A percentile compares a stretch with the other conserved stretches of the same genome.
phyloP scores from a whole-genome alignment of 1,140 invertebrate genomes.

The Trissolcus basalis region DNA sequence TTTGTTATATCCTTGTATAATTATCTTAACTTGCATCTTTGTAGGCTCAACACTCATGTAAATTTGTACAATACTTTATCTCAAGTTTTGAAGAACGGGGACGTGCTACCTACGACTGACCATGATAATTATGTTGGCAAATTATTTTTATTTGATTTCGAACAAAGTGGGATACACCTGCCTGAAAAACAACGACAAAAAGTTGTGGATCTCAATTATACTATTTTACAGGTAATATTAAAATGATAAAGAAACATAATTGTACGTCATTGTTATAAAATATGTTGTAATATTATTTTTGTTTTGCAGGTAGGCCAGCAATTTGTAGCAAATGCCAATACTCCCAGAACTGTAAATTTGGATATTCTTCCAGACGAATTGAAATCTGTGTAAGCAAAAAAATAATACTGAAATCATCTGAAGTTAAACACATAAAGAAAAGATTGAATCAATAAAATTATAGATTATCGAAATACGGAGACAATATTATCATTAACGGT shows the following conservation, averaged over 20 bases:
- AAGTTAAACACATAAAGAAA: not conserved
- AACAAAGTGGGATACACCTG: conserved; percentile 96
- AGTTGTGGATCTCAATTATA: conserved; percentile 91
- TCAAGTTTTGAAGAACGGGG: conserved; percentile 82
- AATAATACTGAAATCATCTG: conserved; percentile 5
- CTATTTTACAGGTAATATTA: conserved; percentile 77
- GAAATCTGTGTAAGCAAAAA: conserved; percentile 82
- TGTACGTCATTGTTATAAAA: not conserved
- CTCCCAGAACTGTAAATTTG: conserved; percentile 81
- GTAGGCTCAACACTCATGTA: conserved; percentile 91
- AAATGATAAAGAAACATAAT: conserved; percentile 9
- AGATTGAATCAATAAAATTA: not conserved
- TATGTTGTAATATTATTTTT: conserved; percentile 52
- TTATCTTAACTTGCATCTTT: conserved; percentile 26
- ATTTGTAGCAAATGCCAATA: conserved; percentile 87
- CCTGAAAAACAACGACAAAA: conserved; percentile 83
- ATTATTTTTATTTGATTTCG: conserved; percentile 96
- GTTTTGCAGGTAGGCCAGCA: conserved; percentile 82
- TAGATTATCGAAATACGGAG: conserved; percentile 85
- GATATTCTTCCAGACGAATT: conserved; percentile 83
- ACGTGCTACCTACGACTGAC: conserved; percentile 81
- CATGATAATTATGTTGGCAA: conserved; percentile 91
- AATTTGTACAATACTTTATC: conserved; percentile 87
- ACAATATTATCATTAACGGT: conserved; percentile 84
- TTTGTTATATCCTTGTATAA: too few species aligned